phyloP scores from a whole-genome alignment of 2,113 vertebrate species.

The Chloroceryle aenea region DNA sequence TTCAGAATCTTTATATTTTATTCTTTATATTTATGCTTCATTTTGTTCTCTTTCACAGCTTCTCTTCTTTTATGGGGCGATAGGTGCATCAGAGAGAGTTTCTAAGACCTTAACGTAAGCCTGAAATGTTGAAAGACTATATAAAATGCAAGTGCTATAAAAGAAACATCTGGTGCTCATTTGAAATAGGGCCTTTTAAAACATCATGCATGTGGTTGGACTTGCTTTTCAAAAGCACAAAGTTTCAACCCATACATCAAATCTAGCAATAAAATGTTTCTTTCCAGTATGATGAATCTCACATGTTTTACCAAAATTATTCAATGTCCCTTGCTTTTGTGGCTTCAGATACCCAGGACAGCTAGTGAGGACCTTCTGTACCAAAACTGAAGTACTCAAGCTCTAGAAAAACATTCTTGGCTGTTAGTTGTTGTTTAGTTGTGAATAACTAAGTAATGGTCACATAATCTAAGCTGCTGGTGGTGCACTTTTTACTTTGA shows the following conservation, averaged over 20 bases:
- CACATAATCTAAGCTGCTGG: neutral
- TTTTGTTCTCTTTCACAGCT: neutral
- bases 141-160: neutral
- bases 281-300: neutral
- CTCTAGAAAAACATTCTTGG: neutral
- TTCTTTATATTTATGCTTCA: neutral
- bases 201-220: neutral
- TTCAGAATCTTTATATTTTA: neutral
- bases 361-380: neutral
- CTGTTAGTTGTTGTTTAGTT: neutral
- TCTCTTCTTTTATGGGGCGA: neutral
- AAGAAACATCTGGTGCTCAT: slow-evolving; percentile 41
- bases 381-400: neutral
- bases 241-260: slow-evolving; percentile 5
- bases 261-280: neutral
- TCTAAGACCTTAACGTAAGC: neutral
- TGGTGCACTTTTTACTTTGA: neutral
- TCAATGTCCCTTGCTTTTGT: neutral
- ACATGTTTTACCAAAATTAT: neutral
- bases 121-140: neutral
- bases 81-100: neutral
- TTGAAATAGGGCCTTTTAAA: slow-evolving; percentile 38
- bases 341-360: neutral
- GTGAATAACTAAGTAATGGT: neutral
- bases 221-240: neutral